Evolutionary conservation across 2,797 vertebrate genomes (phyloP).

Genomic region (Sebastes taczanowskii): DNA sequence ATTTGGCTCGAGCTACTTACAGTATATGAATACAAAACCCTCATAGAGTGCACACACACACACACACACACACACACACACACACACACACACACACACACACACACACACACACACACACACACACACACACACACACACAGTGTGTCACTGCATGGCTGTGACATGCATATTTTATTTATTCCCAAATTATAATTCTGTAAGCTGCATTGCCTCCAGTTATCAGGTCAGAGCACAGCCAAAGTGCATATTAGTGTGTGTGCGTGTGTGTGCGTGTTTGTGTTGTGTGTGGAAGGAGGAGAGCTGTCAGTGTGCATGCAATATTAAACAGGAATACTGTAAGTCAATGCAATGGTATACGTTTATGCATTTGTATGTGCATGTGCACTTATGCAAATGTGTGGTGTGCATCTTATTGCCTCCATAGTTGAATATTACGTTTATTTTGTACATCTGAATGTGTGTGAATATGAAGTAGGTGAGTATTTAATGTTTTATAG

Average conservation of each 20-base stretch:
- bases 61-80: not conserved
- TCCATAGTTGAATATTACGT: not conserved
- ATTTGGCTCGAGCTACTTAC: not conserved
- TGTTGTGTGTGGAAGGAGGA: not conserved
- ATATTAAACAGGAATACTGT: constrained; percentile 46
- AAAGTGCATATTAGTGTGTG: constrained; percentile 15
- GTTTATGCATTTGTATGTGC: constrained; percentile 6
- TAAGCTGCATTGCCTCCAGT: constrained; percentile 28
- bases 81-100: not conserved
- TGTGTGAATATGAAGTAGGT: not conserved
- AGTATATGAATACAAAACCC: not conserved
- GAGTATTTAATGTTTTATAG: not conserved
- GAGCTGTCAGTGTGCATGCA: constrained; percentile 13
- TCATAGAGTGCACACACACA: not conserved
- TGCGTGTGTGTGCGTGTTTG: not conserved
- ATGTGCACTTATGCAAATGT: constrained; percentile 17
- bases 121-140: not conserved
- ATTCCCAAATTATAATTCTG: constrained; percentile 43
- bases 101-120: not conserved
- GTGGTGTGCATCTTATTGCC: not conserved
- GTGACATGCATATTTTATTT: constrained; percentile 49
- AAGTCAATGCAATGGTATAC: not conserved
- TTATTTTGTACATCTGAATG: not conserved
- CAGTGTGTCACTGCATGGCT: not conserved
- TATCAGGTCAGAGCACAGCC: constrained; percentile 42